phyloP scores from a whole-genome alignment of 2,797 vertebrate species.

The Liasis olivaceus region DNA sequence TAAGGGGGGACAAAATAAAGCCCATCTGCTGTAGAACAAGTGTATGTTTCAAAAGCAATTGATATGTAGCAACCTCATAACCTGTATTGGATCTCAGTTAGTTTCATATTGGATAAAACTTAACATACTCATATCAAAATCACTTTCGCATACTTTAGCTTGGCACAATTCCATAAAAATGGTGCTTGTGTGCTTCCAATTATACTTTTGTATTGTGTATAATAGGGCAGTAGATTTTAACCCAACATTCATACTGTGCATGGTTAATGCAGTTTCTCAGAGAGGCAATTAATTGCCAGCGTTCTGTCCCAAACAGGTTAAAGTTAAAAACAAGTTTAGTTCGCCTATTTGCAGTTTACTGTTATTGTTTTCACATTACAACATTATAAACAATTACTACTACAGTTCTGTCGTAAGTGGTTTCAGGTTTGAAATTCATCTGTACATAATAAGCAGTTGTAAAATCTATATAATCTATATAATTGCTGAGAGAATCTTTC shows the following conservation, averaged over 20 bases:
- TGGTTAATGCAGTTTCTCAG: not conserved
- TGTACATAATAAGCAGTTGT: not conserved
- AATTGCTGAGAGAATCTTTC: not conserved
- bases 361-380: too few species aligned
- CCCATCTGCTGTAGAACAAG: not conserved
- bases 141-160: not conserved
- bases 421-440: not conserved
- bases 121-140: not conserved
- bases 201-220: not conserved
- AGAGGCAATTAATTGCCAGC: not conserved
- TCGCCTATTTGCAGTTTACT: not conserved
- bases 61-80: not conserved
- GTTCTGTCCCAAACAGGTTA: not conserved
- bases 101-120: constrained; percentile 1
- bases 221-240: not conserved
- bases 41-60: not conserved
- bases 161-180: not conserved
- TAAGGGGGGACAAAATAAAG: too few species aligned
- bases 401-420: not conserved
- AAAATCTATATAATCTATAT: not conserved
- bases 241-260: not conserved
- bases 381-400: too few species aligned
- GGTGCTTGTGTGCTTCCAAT: not conserved
- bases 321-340: not conserved
- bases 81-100: not conserved